Base-by-base conservation (phyloP, 53 echinoderm and acorn worm genomes). In the Stichopus horrens region DNA sequence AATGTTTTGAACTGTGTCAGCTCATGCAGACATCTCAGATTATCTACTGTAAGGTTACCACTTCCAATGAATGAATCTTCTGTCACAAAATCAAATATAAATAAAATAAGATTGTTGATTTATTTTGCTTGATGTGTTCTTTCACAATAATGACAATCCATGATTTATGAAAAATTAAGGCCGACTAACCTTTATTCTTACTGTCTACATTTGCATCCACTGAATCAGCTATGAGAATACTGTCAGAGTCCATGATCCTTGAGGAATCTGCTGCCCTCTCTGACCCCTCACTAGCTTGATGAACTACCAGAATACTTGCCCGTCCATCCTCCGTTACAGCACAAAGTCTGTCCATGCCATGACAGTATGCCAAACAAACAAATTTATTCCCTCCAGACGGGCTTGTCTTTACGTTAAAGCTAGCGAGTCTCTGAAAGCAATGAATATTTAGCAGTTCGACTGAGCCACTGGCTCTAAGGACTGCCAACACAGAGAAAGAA, bases 1-100 rank as follows among this genome's bases (percentile, higher is more conserved):
- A 99, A 88, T 57, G 94, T 96, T 91, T 99, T 96, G 91, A 99
- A 99, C 88, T 94, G 93, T 9, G 99, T 99, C 79, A 99, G 92
- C 86, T 94, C 93, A 55, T 91, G 93, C 57, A 99, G 91, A 11
- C 79, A 90, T 55, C 75, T 79, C 54, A 99, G 88, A 57, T 89
- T 93, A 16, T 92, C 87, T 73, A 92, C 79, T 16, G 94, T 90
- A 13, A 99, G 74, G 53, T 87, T 93, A 23, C 75, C 87, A n/a
- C 20, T 87, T 4, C 87, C 87, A 16, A 87, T 75, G 54, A 87
- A 87, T 9, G 58, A 75, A 57, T 87, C 87, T 53, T 74, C 87
- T 87, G 87, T 71, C 7, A 71, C 5, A 71, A 18, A 13, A 71
- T 13, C 10, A 14, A 16, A 63, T 13, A 63, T 16, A 63, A 63